phyloP scores from a whole-genome alignment of 2,888 invertebrate genomes.

The Branchipolynoe longqiensis region DNA sequence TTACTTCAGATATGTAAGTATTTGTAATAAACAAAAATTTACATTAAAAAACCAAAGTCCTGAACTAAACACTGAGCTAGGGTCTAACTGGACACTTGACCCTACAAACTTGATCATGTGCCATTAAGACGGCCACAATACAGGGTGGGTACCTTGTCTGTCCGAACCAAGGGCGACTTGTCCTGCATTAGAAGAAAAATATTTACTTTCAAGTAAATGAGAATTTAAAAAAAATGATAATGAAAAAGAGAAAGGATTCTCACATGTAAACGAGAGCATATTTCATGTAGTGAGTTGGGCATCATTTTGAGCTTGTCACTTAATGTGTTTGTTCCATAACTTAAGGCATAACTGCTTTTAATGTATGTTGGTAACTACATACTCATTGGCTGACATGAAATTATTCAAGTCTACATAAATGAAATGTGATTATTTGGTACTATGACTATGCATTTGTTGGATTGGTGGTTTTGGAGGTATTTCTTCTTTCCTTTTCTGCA shows the following conservation, averaged over 20 bases:
- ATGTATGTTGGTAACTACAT: too few relatives aligned
- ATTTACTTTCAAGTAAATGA: neutral
- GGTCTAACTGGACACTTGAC: neutral
- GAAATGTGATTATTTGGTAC: too few relatives aligned
- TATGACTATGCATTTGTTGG: too few relatives aligned
- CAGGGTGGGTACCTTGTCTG: slow-evolving; percentile 11
- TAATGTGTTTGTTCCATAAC: too few relatives aligned
- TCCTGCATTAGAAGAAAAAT: slow-evolving; percentile 35
- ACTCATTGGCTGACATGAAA: too few relatives aligned
- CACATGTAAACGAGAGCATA: neutral
- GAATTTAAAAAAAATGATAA: neutral
- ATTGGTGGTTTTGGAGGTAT: neutral
- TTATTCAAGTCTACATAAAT: too few relatives aligned
- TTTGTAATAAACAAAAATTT: neutral
- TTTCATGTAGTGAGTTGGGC: too few relatives aligned
- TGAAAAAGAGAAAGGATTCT: neutral
- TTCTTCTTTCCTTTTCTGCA: too few relatives aligned
- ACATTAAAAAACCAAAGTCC: neutral
- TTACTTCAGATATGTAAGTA: neutral
- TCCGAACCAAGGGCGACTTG: neutral
- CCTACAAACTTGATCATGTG: slow-evolving; percentile 24
- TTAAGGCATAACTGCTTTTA: too few relatives aligned
- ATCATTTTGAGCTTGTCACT: too few relatives aligned
- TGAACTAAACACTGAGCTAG: slow-evolving; percentile 18
- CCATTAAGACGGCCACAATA: slow-evolving; percentile 17